phyloP scores from a whole-genome alignment of 2,113 vertebrate species.

The Mystacornis crossleyi region DNA sequence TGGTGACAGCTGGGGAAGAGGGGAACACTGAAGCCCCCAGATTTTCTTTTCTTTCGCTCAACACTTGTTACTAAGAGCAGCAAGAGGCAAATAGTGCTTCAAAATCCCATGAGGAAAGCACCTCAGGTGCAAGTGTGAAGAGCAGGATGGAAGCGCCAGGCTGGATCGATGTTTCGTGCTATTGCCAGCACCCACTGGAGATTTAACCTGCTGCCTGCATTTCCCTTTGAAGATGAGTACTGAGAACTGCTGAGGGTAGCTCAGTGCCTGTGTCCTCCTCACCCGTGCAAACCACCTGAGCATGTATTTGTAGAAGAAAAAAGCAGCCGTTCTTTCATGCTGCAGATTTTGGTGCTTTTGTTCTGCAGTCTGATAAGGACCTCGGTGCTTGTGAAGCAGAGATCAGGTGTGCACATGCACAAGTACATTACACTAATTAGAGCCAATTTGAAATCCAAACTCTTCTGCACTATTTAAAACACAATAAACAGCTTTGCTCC shows the following conservation, averaged over 20 bases:
- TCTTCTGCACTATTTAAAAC: constrained; percentile 69
- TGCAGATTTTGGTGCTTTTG: background rate
- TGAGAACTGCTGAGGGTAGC: background rate
- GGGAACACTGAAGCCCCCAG: background rate
- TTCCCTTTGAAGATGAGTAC: background rate
- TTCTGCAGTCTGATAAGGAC: background rate
- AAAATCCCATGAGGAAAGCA: background rate
- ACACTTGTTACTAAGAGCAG: background rate
- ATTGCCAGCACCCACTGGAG: background rate
- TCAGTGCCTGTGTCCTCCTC: background rate
- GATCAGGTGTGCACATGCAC: constrained; percentile 41
- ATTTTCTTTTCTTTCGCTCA: background rate
- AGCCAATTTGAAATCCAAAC: constrained; percentile 62
- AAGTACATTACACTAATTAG: constrained; percentile 59
- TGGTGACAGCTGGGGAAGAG: background rate
- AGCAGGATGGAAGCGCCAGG: background rate
- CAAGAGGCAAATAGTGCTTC: background rate
- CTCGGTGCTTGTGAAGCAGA: background rate
- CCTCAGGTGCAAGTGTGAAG: background rate
- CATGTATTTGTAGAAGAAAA: background rate
- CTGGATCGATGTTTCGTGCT: background rate
- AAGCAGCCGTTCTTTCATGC: background rate
- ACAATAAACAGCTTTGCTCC: constrained; percentile 70
- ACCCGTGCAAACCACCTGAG: background rate
- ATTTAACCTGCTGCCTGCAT: background rate